Evolutionary conservation across 2,888 invertebrate genomes (phyloP).

Genomic region (Uropetala carovei): DNA sequence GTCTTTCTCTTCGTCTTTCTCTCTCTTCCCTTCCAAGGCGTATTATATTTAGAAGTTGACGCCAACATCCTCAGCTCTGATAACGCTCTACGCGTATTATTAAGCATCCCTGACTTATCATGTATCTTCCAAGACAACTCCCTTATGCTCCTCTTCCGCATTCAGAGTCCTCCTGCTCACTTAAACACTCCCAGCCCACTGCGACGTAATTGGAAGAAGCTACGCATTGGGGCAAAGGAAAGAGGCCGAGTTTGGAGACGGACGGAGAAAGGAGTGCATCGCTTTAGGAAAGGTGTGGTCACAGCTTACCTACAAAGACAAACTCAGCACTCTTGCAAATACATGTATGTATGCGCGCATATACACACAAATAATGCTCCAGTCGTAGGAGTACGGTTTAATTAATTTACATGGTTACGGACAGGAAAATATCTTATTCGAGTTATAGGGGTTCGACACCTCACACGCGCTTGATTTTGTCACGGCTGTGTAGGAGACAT

Average conservation of each 20-base stretch:
- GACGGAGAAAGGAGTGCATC: background rate
- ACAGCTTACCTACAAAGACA: too few species aligned
- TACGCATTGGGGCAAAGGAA: background rate
- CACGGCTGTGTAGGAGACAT: too few species aligned
- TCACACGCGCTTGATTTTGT: too few species aligned
- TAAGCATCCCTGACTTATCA: background rate
- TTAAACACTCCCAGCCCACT: background rate
- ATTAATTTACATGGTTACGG: too few species aligned
- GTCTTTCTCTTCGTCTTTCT: too few species aligned
- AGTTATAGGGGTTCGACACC: too few species aligned
- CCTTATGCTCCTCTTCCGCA: background rate
- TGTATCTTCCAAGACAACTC: constrained; percentile 13
- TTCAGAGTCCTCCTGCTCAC: background rate
- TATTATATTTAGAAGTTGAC: too few species aligned
- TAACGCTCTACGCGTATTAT: background rate
- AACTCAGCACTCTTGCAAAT: background rate
- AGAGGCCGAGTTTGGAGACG: background rate
- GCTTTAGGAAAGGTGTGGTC: background rate
- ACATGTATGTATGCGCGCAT: background rate
- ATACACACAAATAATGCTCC: background rate
- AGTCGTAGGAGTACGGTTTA: background rate
- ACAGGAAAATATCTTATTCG: too few species aligned
- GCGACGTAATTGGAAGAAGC: constrained; percentile 7
- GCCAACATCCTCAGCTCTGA: background rate
- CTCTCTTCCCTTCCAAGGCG: too few species aligned